Evolutionary conservation across 2,113 vertebrate genomes (phyloP), one percentile per base, ranked within the genome.

Genomic region (Rutilus rutilus): DNA sequence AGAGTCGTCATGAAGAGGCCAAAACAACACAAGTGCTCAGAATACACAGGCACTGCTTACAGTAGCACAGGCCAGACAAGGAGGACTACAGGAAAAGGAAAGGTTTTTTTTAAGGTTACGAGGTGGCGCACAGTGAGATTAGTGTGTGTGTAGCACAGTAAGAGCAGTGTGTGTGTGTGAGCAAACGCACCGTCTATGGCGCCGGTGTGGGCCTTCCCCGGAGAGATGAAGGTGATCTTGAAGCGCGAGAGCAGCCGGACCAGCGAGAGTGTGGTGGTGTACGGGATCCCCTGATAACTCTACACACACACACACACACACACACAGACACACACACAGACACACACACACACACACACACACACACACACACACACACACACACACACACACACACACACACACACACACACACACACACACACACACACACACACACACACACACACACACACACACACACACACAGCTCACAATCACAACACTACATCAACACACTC

Each of bases 131-230:
- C 33, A 33, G 6, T 7, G 39, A 7, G 39, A 7, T 0, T 1
- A 0, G 39, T 0, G 39, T 42, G 39, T 42, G 39, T 42, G 39
- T 2, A 0, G 2, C 9, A 47, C 36, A 1, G 87, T 1, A 4
- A n/a, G 21, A 62, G 1, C 2, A 79, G 42, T 45, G 36, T 47
- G 45, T 47, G 47, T 50, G 47, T 47, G 45, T 47, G 42, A 2
- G 42, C 42, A 45, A 39, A 23, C 25, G 12, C 93, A 99, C 98
- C 97, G 86, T 99, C 98, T 78, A 99, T 97, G 84, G 97, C 97
- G 81, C 97, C 98, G 23, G 97, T 99, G 87, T 99, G 98, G 4
- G 95, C 97, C 92, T 97, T 99, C 81, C 98, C 98, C 47, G 97
- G 96, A 82, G 97, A 93, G 86, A 99, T 93, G 74, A 93, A 93